These are phyloP conservation scores for Magallana angulata DNA, from an alignment of 1,140 invertebrate genomes.

Conservation along the genomic window DNA sequence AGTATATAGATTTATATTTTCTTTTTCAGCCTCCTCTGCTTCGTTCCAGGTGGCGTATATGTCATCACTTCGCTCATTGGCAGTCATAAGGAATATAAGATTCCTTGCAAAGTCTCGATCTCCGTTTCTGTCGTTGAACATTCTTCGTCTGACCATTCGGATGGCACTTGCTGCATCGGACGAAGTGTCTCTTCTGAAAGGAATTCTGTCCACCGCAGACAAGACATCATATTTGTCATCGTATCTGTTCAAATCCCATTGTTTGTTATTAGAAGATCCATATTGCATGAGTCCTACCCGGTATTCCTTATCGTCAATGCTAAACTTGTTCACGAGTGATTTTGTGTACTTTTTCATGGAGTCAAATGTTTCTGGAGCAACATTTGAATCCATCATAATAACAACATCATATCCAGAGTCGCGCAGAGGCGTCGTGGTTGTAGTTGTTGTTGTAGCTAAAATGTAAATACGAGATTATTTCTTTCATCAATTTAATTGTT, in stretches of 20 bases:
- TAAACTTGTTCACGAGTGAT: slow-evolving; percentile 60
- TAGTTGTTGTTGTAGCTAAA: not conserved
- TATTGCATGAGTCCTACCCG: slow-evolving; percentile 72
- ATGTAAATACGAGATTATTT: too few species aligned
- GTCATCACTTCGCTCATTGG: slow-evolving; percentile 64
- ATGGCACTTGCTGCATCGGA: slow-evolving; percentile 67
- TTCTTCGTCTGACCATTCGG: slow-evolving; percentile 63
- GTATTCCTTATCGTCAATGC: slow-evolving; percentile 66
- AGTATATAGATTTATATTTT: slow-evolving; percentile 65
- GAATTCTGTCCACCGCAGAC: slow-evolving; percentile 57
- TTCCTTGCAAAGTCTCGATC: slow-evolving; percentile 73
- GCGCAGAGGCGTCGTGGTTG: slow-evolving; percentile 22
- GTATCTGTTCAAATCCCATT: slow-evolving; percentile 72
- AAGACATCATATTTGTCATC: slow-evolving; percentile 61
- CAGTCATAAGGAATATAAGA: slow-evolving; percentile 72
- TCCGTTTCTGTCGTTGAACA: slow-evolving; percentile 70
- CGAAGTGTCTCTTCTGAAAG: slow-evolving; percentile 54
- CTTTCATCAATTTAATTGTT: too few species aligned
- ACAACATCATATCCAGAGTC: slow-evolving; percentile 73
- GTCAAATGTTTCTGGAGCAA: slow-evolving; percentile 60
- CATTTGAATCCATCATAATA: slow-evolving; percentile 73
- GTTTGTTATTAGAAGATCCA: slow-evolving; percentile 55
- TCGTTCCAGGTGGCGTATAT: slow-evolving; percentile 52
- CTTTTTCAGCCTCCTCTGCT: slow-evolving; percentile 63
- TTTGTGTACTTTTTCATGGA: slow-evolving; percentile 71